Percentiles rank a stretch among this genome's conserved stretches.
Conservation (phyloP, 2,113 vertebrate genomes). For the Xenopus laevis region DNA sequence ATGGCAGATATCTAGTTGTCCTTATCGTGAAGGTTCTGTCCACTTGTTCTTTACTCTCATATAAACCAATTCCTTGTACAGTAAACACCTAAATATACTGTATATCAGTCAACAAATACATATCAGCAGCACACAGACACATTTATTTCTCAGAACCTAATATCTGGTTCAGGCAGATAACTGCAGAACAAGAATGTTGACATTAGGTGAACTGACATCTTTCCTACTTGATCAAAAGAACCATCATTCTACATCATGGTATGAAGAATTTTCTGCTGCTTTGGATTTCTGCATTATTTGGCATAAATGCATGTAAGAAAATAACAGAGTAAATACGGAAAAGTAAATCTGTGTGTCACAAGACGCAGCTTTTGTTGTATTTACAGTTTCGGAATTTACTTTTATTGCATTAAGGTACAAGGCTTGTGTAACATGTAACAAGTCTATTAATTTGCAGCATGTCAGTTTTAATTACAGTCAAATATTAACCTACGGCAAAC, state of each 20-base stretch:
- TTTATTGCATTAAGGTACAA: too few species aligned
- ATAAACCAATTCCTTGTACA: background rate
- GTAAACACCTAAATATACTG: constrained; percentile 8
- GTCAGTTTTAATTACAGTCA: too few species aligned
- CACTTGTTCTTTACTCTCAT: background rate
- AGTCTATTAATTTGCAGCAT: too few species aligned
- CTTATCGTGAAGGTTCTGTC: background rate
- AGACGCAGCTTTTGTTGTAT: too few species aligned
- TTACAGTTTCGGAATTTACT: too few species aligned
- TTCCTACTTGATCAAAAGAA: background rate
- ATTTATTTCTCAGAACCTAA: background rate
- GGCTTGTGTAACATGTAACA: too few species aligned
- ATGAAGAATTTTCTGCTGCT: too few species aligned
- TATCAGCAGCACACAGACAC: constrained; percentile 25
- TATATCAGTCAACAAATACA: constrained; percentile 3
- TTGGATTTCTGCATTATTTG: too few species aligned
- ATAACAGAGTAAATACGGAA: too few species aligned
- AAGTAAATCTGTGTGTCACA: too few species aligned
- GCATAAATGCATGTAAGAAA: too few species aligned
- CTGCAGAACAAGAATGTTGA: constrained; percentile 26
- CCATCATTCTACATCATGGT: background rate
- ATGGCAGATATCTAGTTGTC: background rate
- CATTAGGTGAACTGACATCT: constrained; percentile 25
- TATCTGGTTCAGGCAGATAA: constrained; percentile 30
- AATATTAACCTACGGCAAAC: too few species aligned